Base-by-base conservation (phyloP, 2,113 vertebrate species). In the Phaethon lepturus region DNA sequence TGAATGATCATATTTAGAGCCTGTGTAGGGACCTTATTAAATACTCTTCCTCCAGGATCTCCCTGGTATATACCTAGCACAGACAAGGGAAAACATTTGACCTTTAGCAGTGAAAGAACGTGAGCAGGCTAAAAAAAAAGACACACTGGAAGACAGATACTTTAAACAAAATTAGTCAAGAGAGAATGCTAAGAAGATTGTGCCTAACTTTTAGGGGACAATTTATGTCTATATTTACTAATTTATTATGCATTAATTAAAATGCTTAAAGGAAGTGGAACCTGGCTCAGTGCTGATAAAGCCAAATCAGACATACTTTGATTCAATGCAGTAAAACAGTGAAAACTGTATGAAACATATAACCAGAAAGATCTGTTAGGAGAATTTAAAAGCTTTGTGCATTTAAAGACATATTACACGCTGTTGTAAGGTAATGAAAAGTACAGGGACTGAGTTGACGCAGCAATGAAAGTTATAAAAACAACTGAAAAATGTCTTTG, bases 171-270 rank as follows among this genome's bases (percentile, higher is more conserved):
- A 68, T n/a, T 1, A 67, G 47, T 64, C 47, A 42, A 55, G 42
- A 86, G 38, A 83, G 42, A 81, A 77, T 10, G 31, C 67, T 31
- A 24, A 74, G 40, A 91, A 71, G 68, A 67, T 17, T 53, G 55
- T 7, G 1, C 40, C 62, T 75, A 26, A 81, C 77, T 94, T 90
- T 72, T 87, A 74, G 29, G 56, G 24, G 71, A 52, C 38, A 93
- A 42, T 47, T 93, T 52, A 71, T 52, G 17, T 26, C 31, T 69
- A 17, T 68, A 38, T 84, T 95, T 76, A 55, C 31, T 59, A 79
- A 79, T 81, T 69, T 86, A 72, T 80, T 77, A 62, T 42, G 24
- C 47, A 64, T 93, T 59, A 81, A 90, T 86, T 84, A 95, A 96
- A 92, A 83, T 68, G 42, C 38, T 58, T 80, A 49, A 47, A 88